These are phyloP conservation scores for Hydrochoerus hydrochaeris DNA, from an alignment of 2,113 vertebrate species.

Conservation along the genomic window DNA sequence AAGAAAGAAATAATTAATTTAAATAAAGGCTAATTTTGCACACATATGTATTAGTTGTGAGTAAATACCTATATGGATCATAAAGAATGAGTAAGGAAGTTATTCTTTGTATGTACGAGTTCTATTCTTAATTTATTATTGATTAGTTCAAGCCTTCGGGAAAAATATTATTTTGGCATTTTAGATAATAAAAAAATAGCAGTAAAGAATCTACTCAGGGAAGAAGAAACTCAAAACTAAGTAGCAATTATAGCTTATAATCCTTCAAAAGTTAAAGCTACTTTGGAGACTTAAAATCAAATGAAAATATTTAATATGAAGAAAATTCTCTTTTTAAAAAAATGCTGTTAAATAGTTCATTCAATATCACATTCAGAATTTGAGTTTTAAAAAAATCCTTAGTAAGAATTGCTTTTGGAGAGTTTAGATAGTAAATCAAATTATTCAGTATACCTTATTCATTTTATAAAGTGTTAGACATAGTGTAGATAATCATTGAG, in stretches of 20 bases:
- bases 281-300: conserved; percentile 21
- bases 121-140: conserved; percentile 60
- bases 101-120: neutral
- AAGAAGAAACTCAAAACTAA: neutral
- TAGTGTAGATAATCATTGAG: conserved; percentile 39
- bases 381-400: conserved; percentile 23
- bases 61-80: neutral
- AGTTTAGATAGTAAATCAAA: conserved; percentile 36
- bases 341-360: neutral
- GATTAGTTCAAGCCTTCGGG: conserved; percentile 47
- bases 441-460: conserved; percentile 11
- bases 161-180: neutral
- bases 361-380: conserved; percentile 19
- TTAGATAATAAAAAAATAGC: conserved; percentile 42
- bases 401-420: conserved; percentile 37
- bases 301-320: conserved; percentile 23
- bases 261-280: conserved; percentile 64
- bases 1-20: neutral
- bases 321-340: conserved; percentile 5
- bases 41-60: no score
- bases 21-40: neutral
- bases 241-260: conserved; percentile 45
- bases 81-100: neutral
- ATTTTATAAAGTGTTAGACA: neutral
- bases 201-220: conserved; percentile 53